Evolutionary conservation across 1,140 invertebrate genomes (phyloP), one percentile per base, ranked within the genome.

Genomic region (Trialeurodes vaporariorum): DNA sequence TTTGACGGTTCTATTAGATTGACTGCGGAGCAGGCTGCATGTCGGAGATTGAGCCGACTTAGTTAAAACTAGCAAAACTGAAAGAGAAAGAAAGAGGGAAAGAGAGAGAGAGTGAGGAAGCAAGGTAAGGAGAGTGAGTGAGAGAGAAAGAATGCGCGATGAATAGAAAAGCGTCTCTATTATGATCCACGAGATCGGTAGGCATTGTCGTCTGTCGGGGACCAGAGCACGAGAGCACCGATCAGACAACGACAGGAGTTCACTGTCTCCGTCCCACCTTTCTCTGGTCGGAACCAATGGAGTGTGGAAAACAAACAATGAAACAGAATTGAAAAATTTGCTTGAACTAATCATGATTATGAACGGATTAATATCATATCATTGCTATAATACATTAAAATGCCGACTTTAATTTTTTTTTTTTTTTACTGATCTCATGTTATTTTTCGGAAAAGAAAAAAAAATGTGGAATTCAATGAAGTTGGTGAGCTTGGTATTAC

Each of bases 31-130:
- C 22, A 61, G 13, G 59, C 22, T n/a, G 24, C 25, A 63, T 49
- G 17, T 49, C 34, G 34, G 17, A 49, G n/a, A n/a, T n/a, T n/a
- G n/a, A 49, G 5, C 34, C 34, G 34, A 17, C 34, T 49, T 17
- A 49, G 5, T 49, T 49, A 49, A 49, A 17, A 49, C 34, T 9
- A 17, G 5, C 5, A 49, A 49, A 5, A 2, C 25, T 26, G 2
- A 27, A 63, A 63, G 25, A 63, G 27, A 2, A 13, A 11, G 27
- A 27, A 2, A 63, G 23, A 17, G 25, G 27, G 25, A 24, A 63
- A 63, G 9, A 63, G 25, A 27, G 25, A 24, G 27, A 63, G 23
- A 5, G 25, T 13, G 61, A 63, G 61, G 61, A 63, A 63, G 25
- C 2, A 25, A 1, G n/a, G 61, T 25, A 27, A 63, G 61, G 5